Base-by-base conservation (phyloP, 2,113 vertebrate species). In the Dipodomys ordii region DNA sequence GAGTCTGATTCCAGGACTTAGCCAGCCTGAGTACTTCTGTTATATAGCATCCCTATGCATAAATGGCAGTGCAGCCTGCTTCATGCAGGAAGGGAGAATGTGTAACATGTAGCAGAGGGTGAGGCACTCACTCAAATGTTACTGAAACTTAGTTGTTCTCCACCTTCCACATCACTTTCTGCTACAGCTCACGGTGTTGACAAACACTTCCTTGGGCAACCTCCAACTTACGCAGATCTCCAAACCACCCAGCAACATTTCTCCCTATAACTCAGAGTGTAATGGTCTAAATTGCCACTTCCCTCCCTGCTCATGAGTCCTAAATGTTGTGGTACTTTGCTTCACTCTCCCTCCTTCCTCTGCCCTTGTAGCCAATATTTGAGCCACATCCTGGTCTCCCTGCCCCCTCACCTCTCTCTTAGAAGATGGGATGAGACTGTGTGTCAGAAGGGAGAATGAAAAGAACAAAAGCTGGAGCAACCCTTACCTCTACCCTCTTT, bases 181-280 rank as follows among this genome's bases (percentile, higher is more conserved):
- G 0, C 8, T 44, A 20, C 35, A 71, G 30, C 28, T 44, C 15
- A 19, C 0, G 39, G 60, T 79, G 68, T 30, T 87, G 84, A 95
- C 87, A 86, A 80, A 77, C 8, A 91, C 7, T 69, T 64, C 60
- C 87, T 62, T 6, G 39, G 87, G 81, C 69, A 78, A 76, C 32
- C 25, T 95, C 60, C 57, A 68, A 74, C 65, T 96, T 83, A 73
- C 0, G 1, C n/a, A 78, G 71, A 81, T 65, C 30, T 23, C 72
- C 89, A 76, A 77, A 89, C 65, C 73, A 85, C 85, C 76, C 69
- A 85, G n/a, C 49, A 94, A 23, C 69, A 71, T 39, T 13, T 16
- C 18, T 10, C 32, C 7, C 4, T 15, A 8, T 15, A 73, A 13
- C 19, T 35, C 13, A 30, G 10, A 10, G 71, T 86, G 35, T 22